A percentile compares a stretch with the other conserved stretches of the same genome.
Conservation (phyloP, 2,888 invertebrate genomes). For the Phorcus lineatus region DNA sequence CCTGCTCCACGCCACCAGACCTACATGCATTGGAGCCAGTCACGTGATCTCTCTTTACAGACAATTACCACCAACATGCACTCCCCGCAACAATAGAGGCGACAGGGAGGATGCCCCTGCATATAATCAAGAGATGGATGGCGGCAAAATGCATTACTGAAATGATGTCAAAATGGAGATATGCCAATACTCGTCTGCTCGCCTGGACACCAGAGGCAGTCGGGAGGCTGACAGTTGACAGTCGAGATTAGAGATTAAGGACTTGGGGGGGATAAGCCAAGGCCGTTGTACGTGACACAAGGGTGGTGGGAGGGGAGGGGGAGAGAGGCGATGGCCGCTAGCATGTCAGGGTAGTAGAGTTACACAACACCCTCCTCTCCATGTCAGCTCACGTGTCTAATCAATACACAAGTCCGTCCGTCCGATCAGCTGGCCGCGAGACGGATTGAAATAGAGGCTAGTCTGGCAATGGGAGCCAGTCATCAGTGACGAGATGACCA, state of each 20-base stretch:
- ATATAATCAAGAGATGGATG: neutral
- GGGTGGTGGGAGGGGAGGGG: neutral
- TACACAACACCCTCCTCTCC: constrained; percentile 7
- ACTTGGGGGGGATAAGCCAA: neutral
- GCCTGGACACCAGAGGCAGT: neutral
- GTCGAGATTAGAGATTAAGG: neutral
- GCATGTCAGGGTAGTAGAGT: constrained; percentile 6
- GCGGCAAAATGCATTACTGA: neutral
- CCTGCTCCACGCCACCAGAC: neutral
- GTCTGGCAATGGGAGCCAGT: constrained; percentile 6
- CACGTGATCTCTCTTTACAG: neutral
- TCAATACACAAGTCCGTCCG: neutral
- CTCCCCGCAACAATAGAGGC: neutral
- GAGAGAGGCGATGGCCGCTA: constrained; percentile 3
- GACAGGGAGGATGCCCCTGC: neutral
- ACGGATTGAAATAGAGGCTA: neutral
- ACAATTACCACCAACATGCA: constrained; percentile 15
- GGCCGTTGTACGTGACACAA: neutral
- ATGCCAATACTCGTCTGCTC: too few relatives aligned
- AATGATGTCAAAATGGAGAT: too few relatives aligned
- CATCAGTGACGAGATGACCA: constrained; percentile 14
- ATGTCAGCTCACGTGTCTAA: neutral
- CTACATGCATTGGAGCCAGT: neutral
- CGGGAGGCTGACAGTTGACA: neutral
- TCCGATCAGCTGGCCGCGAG: neutral